These are phyloP conservation scores for Caenorhabditis sulstoni DNA, from an alignment of 2,888 invertebrate genomes.

Conservation along the genomic window DNA sequence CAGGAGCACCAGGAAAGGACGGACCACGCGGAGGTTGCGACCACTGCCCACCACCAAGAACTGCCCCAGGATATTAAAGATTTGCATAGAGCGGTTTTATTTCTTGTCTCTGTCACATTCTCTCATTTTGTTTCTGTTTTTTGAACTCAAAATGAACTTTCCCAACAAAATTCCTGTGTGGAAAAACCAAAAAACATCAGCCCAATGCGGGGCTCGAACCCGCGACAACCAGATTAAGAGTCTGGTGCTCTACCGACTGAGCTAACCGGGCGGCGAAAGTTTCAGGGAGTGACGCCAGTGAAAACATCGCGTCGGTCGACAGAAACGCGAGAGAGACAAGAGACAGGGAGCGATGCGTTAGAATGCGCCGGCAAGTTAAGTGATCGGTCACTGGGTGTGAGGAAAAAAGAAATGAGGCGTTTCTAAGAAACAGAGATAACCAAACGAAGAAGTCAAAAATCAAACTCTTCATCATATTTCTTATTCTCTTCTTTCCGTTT, in stretches of 20 bases:
- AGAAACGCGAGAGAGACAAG: not conserved
- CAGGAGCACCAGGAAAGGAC: slow-evolving; percentile 67
- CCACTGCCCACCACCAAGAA: slow-evolving; percentile 70
- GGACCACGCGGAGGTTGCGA: slow-evolving; percentile 63
- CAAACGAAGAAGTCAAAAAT: not conserved
- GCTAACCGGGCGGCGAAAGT: slow-evolving; percentile 74
- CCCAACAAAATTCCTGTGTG: slow-evolving; percentile 2
- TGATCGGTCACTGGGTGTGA: not conserved
- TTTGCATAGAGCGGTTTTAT: not conserved
- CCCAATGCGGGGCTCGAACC: slow-evolving; percentile 80
- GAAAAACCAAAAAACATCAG: slow-evolving; percentile 50
- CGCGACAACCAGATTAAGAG: slow-evolving; percentile 80
- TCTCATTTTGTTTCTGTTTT: slow-evolving; percentile 20
- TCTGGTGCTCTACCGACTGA: slow-evolving; percentile 80
- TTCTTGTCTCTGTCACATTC: not conserved
- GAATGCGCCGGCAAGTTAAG: not conserved
- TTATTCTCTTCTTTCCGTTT: slow-evolving; percentile 20
- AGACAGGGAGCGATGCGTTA: not conserved
- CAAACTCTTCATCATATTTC: slow-evolving; percentile 7
- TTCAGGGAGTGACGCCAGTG: not conserved
- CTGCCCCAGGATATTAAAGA: slow-evolving; percentile 72
- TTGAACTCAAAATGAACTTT: slow-evolving; percentile 37
- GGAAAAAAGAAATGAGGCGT: not conserved
- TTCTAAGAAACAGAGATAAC: not conserved
- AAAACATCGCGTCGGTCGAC: slow-evolving; percentile 5